Evolutionary conservation across 1,140 invertebrate genomes (phyloP).

Genomic region (Lordiphosa collinella): DNA sequence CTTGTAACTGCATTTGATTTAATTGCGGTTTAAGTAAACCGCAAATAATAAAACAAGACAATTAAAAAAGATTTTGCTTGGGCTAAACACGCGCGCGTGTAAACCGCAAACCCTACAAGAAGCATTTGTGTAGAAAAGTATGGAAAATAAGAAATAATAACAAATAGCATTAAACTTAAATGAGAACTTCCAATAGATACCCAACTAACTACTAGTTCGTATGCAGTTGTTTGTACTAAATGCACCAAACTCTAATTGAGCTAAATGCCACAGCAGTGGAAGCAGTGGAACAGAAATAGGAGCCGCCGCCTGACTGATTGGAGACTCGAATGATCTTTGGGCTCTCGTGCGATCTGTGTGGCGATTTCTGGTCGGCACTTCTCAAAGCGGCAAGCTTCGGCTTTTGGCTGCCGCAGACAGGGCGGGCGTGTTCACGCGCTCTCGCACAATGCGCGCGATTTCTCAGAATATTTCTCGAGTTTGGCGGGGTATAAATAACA

Average conservation of each 20-base stretch:
- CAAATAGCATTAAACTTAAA: too few relatives aligned
- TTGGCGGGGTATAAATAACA: constrained; percentile 72
- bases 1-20: too few relatives aligned
- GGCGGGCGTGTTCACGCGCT: constrained; percentile 33
- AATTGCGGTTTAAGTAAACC: too few relatives aligned
- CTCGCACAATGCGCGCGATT: constrained; percentile 22
- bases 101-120: too few relatives aligned
- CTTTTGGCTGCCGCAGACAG: constrained; percentile 33
- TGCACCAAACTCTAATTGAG: constrained; percentile 29
- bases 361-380: constrained; percentile 38
- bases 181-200: too few relatives aligned
- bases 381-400: constrained; percentile 39
- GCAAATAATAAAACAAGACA: too few relatives aligned
- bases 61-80: too few relatives aligned
- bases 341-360: constrained; percentile 38
- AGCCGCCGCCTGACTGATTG: constrained; percentile 48
- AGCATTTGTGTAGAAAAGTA: too few relatives aligned
- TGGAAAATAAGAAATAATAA: too few relatives aligned
- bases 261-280: constrained; percentile 21
- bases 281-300: constrained; percentile 15
- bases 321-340: constrained; percentile 33
- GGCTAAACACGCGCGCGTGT: too few relatives aligned
- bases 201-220: too few relatives aligned
- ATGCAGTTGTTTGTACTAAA: background rate
- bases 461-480: constrained; percentile 72